These are phyloP conservation scores for Oryctes rhinoceros DNA, from an alignment of 1,140 invertebrate species.

Conservation along the genomic window DNA sequence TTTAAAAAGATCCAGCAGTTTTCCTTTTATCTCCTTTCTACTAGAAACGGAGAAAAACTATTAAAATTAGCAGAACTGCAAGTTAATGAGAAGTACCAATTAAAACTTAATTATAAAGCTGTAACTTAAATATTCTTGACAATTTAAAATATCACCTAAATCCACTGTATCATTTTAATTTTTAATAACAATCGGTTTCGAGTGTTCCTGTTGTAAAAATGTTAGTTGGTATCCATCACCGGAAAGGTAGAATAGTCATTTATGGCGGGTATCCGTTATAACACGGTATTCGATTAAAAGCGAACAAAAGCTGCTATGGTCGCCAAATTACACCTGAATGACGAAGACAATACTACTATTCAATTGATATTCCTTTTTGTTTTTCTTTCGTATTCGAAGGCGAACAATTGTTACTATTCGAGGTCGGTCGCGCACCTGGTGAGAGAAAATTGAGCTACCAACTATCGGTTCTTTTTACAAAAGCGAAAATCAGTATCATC, in stretches of 20 bases:
- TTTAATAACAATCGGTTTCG: too few species aligned
- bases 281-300: conserved; percentile 44
- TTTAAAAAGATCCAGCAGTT: too few species aligned
- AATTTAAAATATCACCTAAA: too few species aligned
- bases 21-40: too few species aligned
- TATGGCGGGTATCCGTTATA: not conserved
- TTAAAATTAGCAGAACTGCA: too few species aligned
- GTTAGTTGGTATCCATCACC: not conserved
- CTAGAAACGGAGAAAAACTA: too few species aligned
- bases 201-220: not conserved
- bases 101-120: too few species aligned
- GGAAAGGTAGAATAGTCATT: not conserved
- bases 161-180: too few species aligned
- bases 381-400: not conserved
- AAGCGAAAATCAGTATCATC: conserved; percentile 12
- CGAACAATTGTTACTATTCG: conserved; percentile 23
- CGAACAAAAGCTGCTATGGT: conserved; percentile 44
- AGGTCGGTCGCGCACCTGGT: not conserved
- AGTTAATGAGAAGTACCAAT: too few species aligned
- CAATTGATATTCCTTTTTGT: conserved; percentile 12
- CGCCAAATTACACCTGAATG: conserved; percentile 48
- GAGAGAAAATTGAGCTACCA: conserved; percentile 38
- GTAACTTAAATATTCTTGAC: too few species aligned
- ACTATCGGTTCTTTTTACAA: conserved; percentile 9
- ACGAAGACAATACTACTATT: conserved; percentile 43